phyloP scores from a whole-genome alignment of 2,888 invertebrate species.

The Hypena proboscidalis region DNA sequence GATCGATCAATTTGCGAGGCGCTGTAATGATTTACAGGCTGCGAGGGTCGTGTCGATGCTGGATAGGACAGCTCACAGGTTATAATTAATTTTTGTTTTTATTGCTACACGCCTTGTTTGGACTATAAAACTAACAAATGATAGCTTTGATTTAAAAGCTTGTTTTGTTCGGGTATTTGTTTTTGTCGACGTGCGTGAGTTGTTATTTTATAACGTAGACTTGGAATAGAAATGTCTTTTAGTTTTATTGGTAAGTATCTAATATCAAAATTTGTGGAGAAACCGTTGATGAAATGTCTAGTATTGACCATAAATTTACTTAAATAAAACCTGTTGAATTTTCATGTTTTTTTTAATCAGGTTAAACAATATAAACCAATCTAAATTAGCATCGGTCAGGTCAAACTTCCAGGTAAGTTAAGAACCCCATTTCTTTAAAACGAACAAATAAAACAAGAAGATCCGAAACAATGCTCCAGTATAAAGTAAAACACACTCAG shows the following conservation, averaged over 20 bases:
- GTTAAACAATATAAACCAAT: no score
- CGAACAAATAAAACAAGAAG: not conserved
- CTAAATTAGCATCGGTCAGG: no score
- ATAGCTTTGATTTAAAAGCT: conserved; percentile 31
- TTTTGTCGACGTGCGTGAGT: conserved; percentile 15
- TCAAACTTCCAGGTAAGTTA: conserved; percentile 9
- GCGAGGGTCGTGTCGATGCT: conserved; percentile 75
- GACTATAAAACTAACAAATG: conserved; percentile 42
- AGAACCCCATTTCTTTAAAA: conserved; percentile 1
- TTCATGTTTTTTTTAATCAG: no score
- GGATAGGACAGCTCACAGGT: conserved; percentile 51
- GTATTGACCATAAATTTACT: no score
- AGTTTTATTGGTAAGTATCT: not conserved
- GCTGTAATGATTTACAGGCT: conserved; percentile 63
- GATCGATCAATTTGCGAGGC: conserved; percentile 59
- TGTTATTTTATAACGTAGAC: not conserved
- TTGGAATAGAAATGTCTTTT: not conserved
- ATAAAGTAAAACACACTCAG: conserved; percentile 30
- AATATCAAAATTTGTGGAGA: no score
- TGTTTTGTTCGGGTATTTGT: conserved; percentile 19
- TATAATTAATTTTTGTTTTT: conserved; percentile 56
- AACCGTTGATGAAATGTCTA: no score
- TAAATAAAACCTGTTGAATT: no score
- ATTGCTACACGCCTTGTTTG: conserved; percentile 31
- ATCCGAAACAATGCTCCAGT: conserved; percentile 10